Conservation (phyloP, 2,888 invertebrate genomes). For the Alloplasta piceator region DNA sequence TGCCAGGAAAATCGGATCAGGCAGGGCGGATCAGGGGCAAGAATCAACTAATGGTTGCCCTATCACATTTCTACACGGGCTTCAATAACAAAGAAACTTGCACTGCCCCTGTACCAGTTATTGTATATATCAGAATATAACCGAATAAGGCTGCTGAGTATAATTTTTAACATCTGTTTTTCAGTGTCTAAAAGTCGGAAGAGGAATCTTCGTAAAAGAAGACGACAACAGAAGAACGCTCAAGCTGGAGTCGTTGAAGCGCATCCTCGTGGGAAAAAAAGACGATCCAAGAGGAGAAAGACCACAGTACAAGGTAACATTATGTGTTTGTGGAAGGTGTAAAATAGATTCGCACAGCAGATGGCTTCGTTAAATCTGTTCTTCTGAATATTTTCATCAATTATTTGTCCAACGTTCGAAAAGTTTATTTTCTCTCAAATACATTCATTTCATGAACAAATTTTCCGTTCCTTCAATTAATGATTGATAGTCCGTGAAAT, state of each 20-base stretch:
- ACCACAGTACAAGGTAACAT: not conserved
- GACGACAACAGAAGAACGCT: not conserved
- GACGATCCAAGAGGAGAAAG: too few relatives aligned
- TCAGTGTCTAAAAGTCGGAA: slow-evolving; percentile 5
- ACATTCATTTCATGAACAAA: not conserved
- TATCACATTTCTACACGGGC: too few relatives aligned
- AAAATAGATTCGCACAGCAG: slow-evolving; percentile 5
- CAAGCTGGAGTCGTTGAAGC: too few relatives aligned
- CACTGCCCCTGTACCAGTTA: not conserved
- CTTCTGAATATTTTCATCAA: not conserved
- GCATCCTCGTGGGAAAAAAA: too few relatives aligned
- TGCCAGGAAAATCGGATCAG: too few relatives aligned
- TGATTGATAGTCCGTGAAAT: not conserved
- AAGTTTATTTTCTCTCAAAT: not conserved
- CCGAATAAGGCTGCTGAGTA: not conserved
- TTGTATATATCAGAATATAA: not conserved
- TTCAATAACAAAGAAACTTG: too few relatives aligned
- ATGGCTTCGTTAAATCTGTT: not conserved
- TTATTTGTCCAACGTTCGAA: slow-evolving; percentile 1
- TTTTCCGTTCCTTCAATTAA: not conserved
- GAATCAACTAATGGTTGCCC: too few relatives aligned
- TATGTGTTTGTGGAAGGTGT: slow-evolving; percentile 9
- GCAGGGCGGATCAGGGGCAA: too few relatives aligned
- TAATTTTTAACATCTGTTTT: not conserved
- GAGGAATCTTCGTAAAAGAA: slow-evolving; percentile 1